phyloP scores from a whole-genome alignment of 2,888 invertebrate species.

The Eupithecia vulgata region DNA sequence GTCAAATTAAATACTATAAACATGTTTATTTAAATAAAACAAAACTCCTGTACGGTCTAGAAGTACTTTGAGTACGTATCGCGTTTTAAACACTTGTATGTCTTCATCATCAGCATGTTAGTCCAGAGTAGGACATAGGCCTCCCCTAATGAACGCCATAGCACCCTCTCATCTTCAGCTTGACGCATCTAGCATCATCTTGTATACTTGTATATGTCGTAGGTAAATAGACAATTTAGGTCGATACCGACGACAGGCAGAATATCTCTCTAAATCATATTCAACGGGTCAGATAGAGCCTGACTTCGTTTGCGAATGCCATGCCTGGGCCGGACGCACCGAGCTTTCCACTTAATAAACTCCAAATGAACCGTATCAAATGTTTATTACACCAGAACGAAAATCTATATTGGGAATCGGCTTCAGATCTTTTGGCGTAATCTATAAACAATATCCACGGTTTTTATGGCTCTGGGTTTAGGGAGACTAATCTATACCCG shows the following conservation, averaged over 20 bases:
- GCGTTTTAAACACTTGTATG: not conserved
- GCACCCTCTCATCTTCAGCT: no score
- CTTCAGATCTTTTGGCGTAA: slow-evolving; percentile 49
- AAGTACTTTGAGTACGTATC: not conserved
- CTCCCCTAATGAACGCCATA: no score
- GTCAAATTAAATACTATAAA: no score
- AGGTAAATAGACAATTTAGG: not conserved
- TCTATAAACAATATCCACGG: slow-evolving; percentile 40
- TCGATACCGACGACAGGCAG: not conserved
- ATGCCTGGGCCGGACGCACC: slow-evolving; percentile 51
- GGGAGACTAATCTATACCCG: no score
- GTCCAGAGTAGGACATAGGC: no score
- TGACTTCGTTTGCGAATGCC: slow-evolving; percentile 41
- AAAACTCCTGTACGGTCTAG: not conserved
- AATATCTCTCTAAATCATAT: not conserved
- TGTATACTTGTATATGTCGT: not conserved
- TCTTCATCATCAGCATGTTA: no score
- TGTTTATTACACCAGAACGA: slow-evolving; percentile 64
- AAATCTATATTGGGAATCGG: slow-evolving; percentile 56
- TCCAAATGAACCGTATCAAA: slow-evolving; percentile 71
- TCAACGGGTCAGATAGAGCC: slow-evolving; percentile 30
- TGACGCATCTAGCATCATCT: no score
- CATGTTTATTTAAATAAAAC: no score
- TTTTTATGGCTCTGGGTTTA: slow-evolving; percentile 12
- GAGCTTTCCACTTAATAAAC: slow-evolving; percentile 73